Percentiles rank a stretch among this genome's conserved stretches.
Conservation (phyloP, 2,113 vertebrate genomes). For the Blennius ocellaris region DNA sequence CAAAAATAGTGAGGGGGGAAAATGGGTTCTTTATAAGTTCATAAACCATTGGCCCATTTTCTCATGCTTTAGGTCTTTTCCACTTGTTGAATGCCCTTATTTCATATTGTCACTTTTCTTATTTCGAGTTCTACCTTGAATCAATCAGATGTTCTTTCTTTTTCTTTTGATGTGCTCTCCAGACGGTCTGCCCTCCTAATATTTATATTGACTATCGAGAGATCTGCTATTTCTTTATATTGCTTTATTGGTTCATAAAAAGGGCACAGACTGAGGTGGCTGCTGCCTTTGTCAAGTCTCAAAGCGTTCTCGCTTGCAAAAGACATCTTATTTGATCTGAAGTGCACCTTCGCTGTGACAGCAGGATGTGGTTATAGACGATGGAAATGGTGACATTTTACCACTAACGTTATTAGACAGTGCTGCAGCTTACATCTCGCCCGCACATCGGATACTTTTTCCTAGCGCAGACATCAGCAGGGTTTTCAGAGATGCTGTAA, state of each 20-base stretch:
- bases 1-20: no score
- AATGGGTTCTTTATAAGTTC: no score
- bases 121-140: not conserved
- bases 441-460: conserved; percentile 3
- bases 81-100: not conserved
- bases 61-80: not conserved
- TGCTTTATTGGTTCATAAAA: not conserved
- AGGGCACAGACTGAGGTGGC: not conserved
- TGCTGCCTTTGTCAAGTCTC: conserved; percentile 3
- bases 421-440: not conserved
- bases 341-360: conserved; percentile 14
- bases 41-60: no score
- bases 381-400: conserved; percentile 29
- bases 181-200: not conserved
- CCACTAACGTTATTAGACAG: conserved; percentile 9
- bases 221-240: not conserved
- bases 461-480: not conserved
- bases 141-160: not conserved
- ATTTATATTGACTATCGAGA: not conserved
- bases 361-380: conserved; percentile 54
- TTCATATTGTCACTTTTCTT: not conserved
- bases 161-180: not conserved
- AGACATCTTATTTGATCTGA: conserved; percentile 12
- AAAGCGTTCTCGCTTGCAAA: conserved; percentile 2
- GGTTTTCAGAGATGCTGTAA: not conserved